Evolutionary conservation across 1,140 invertebrate genomes (phyloP).

Genomic region (Elysia chlorotica): DNA sequence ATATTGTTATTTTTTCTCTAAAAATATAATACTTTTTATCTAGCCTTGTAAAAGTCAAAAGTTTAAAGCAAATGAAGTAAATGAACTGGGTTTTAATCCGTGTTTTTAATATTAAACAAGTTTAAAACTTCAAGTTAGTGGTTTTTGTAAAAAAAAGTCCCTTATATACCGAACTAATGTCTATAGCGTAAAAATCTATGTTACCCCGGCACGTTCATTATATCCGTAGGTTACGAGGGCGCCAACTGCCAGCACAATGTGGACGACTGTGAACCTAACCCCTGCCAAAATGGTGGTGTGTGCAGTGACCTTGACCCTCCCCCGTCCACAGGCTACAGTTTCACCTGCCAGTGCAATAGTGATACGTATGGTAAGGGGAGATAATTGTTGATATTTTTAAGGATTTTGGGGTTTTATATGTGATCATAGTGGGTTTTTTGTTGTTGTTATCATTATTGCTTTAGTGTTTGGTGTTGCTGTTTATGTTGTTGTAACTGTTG

Average conservation of each 20-base stretch:
- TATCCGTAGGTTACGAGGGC: slow-evolving; percentile 28
- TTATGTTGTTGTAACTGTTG: too few relatives aligned
- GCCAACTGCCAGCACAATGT: slow-evolving; percentile 33
- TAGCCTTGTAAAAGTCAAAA: not conserved
- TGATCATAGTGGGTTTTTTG: too few relatives aligned
- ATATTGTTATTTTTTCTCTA: too few relatives aligned
- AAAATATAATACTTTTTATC: too few relatives aligned
- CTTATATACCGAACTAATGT: too few relatives aligned
- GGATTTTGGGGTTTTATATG: too few relatives aligned
- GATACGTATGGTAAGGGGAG: slow-evolving; percentile 16
- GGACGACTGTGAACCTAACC: slow-evolving; percentile 31
- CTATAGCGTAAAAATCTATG: too few relatives aligned
- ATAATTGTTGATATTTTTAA: too few relatives aligned
- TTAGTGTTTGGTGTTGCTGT: too few relatives aligned
- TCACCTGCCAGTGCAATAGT: slow-evolving; percentile 25
- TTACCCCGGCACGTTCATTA: not conserved
- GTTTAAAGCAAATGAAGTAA: not conserved
- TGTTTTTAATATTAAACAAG: not conserved
- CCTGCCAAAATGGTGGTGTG: slow-evolving; percentile 35
- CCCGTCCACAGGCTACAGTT: slow-evolving; percentile 11
- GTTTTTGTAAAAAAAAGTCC: too few relatives aligned
- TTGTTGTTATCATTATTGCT: too few relatives aligned
- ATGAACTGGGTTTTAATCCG: not conserved
- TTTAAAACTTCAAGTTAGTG: too few relatives aligned
- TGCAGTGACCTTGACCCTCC: slow-evolving; percentile 17